Evolutionary conservation across 2,113 vertebrate species (phyloP), one percentile per base, ranked within the genome.

Genomic region (Rhagologus leucostigma): DNA sequence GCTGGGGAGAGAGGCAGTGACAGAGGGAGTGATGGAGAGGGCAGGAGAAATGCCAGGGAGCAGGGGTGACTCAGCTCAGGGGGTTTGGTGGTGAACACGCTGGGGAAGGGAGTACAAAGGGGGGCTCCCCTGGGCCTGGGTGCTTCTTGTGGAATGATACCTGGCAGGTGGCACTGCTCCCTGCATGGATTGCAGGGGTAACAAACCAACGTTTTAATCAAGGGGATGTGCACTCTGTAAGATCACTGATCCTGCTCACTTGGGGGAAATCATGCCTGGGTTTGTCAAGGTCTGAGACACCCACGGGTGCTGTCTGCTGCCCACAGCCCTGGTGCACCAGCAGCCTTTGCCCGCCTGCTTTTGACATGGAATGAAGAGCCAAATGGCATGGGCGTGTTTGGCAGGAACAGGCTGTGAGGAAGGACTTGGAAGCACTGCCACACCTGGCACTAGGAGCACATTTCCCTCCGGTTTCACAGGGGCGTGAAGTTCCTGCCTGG

Each of bases 21-120:
- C 30, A 33, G 44, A 52, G 53, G n/a, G 22, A 64, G 37, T 33
- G 41, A 14, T 3, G 5, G 30, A 59, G 50, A 41, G 17, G 73
- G 71, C 21, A 69, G 55, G 13, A 42, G 39, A 7, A 46, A 22
- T 27, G 63, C 32, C 53, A 30, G 33, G 63, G 46, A 64, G 53
- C 16, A 17, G 63, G 46, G 12, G 3, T 42, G 2, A 10, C 19
- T 56, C 46, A 49, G 24, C 62, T 68, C 21, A 4, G 2, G 22
- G 39, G 24, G 16, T 42, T 90, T 5, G 2, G 20, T 3, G 3
- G 7, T 22, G 21, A 73, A 7, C 21, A 26, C 1, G 0, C 32
- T 33, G 24, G 26, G 37, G 74, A 78, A 62, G 32, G n/a, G 33
- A 6, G 2, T 1, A 4, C 9, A 3, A 26, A 35, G 23, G 2